These are phyloP conservation scores for Sternarchorhynchus goeldii DNA, from an alignment of 2,797 vertebrate species.

Conservation along the genomic window DNA sequence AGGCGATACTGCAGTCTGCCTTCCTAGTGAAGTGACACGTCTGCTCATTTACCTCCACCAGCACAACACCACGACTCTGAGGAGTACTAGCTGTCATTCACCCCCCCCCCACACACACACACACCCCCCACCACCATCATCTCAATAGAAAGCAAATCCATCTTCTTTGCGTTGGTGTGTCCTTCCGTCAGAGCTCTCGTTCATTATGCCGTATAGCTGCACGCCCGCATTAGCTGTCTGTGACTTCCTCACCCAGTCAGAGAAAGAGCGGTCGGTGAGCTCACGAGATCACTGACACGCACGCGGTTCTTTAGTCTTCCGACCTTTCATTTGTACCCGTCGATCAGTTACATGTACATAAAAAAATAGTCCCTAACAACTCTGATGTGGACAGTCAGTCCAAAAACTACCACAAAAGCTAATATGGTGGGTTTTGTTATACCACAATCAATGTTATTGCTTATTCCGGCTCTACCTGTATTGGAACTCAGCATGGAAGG, in stretches of 20 bases:
- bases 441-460: conserved; percentile 6
- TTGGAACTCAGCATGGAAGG: conserved; percentile 18
- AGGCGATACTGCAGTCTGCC: conserved; percentile 33
- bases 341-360: neutral
- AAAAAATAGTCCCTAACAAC: conserved; percentile 1
- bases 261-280: conserved; percentile 12
- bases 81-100: conserved; percentile 20
- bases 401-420: neutral
- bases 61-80: conserved; percentile 33
- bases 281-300: conserved; percentile 22
- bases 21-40: conserved; percentile 32
- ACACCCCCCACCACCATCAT: neutral
- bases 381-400: neutral
- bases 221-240: conserved; percentile 22
- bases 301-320: conserved; percentile 21
- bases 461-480: conserved; percentile 28
- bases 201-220: conserved; percentile 47
- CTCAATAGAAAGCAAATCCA: conserved; percentile 28
- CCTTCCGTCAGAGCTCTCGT: conserved; percentile 27
- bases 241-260: neutral
- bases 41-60: conserved; percentile 35
- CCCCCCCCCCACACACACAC: too few relatives aligned
- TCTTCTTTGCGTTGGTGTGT: conserved; percentile 36
- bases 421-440: neutral
- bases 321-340: conserved; percentile 22